Conservation (phyloP, 2,797 vertebrate species). For the Carcharodon carcharias region DNA sequence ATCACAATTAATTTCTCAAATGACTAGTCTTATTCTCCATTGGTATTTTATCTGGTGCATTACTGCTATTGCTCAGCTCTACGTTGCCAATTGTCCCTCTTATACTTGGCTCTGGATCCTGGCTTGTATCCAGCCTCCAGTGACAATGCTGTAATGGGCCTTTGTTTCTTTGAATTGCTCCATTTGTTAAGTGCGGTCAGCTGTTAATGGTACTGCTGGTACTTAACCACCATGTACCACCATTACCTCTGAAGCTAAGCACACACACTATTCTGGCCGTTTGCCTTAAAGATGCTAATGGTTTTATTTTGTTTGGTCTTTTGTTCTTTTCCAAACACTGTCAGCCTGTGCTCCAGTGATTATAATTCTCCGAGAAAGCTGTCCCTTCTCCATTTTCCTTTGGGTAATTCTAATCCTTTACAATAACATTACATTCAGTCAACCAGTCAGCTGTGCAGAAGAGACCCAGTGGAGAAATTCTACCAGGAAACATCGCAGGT, state of each 20-base stretch:
- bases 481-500: not conserved
- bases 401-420: not conserved
- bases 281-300: not conserved
- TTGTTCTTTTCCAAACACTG: constrained; percentile 48
- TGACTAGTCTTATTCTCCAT: not conserved
- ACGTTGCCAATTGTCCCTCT: not conserved
- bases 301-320: constrained; percentile 41
- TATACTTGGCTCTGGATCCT: not conserved
- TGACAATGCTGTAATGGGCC: constrained; percentile 28
- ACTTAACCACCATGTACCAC: constrained; percentile 41
- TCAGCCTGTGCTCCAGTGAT: constrained; percentile 42
- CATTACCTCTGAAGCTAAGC: constrained; percentile 42
- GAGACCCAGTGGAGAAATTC: not conserved
- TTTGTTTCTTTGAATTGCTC: constrained; percentile 37
- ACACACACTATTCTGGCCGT: not conserved
- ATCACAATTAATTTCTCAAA: not conserved
- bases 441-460: not conserved
- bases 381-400: constrained; percentile 4
- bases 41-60: not conserved
- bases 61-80: not conserved
- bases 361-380: constrained; percentile 28
- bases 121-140: constrained; percentile 12
- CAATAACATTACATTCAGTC: constrained; percentile 15
- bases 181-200: constrained; percentile 36
- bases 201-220: constrained; percentile 45